These are phyloP conservation scores for Alentia gelatinosa DNA, from an alignment of 2,888 invertebrate genomes.

Conservation along the genomic window DNA sequence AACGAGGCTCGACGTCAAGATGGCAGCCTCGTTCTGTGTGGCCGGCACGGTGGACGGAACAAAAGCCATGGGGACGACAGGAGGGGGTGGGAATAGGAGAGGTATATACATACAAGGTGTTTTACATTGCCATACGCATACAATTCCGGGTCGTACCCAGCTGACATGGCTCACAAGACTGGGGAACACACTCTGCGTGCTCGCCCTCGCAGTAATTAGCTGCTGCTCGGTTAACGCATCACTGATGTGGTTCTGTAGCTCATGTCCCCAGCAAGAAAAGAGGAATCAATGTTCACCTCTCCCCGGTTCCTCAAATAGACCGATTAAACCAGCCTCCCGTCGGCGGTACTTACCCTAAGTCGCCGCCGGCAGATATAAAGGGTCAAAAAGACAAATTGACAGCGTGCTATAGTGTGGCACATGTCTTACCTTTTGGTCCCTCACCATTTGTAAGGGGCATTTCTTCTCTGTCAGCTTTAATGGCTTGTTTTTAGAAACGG, in stretches of 20 bases:
- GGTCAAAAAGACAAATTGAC: no score
- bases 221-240: neutral
- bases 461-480: no score
- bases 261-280: neutral
- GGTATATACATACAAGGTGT: neutral
- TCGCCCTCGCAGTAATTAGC: neutral
- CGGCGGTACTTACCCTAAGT: no score
- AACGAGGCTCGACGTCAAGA: slow-evolving; percentile 31
- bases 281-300: neutral
- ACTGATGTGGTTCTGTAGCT: neutral
- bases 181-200: neutral
- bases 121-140: neutral
- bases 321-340: neutral
- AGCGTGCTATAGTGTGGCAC: no score
- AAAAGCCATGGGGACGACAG: neutral
- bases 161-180: neutral
- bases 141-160: neutral
- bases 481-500: no score
- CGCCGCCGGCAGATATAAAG: no score
- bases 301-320: neutral
- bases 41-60: neutral
- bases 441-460: no score
- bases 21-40: neutral
- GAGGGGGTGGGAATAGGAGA: neutral
- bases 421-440: no score